These are phyloP conservation scores for Triplophysa siluroides DNA, from an alignment of 2,113 vertebrate species.

Conservation along the genomic window DNA sequence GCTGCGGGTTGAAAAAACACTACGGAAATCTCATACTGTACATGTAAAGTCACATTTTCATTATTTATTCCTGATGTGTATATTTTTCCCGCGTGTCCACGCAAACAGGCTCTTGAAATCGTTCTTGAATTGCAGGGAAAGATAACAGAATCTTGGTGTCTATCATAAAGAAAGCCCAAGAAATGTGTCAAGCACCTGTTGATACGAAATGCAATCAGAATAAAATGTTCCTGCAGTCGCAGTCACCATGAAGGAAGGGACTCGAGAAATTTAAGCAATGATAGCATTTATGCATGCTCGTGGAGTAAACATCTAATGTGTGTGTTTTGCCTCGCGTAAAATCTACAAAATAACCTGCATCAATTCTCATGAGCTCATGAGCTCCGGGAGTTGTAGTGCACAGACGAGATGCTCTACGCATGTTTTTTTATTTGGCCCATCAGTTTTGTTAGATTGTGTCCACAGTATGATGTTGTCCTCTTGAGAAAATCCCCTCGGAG, in stretches of 20 bases:
- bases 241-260: conserved; percentile 5
- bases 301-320: conserved; percentile 3
- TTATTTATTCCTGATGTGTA: conserved; percentile 16
- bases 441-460: conserved; percentile 34
- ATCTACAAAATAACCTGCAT: neutral
- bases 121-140: neutral
- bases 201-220: conserved; percentile 43
- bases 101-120: conserved; percentile 37
- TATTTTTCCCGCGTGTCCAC: conserved; percentile 16
- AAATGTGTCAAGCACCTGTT: conserved; percentile 19
- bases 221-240: conserved; percentile 28
- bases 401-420: neutral
- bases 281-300: conserved; percentile 18
- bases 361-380: neutral
- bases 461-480: conserved; percentile 11
- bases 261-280: neutral
- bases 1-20: neutral
- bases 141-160: neutral
- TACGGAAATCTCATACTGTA: neutral
- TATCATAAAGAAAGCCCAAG: conserved; percentile 25
- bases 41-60: neutral
- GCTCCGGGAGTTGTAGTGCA: neutral
- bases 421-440: conserved; percentile 19
- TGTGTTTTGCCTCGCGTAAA: neutral
- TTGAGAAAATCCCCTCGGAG: conserved; percentile 24